phyloP scores from a whole-genome alignment of 1,140 invertebrate genomes.

The Gonatopus flavifemur region DNA sequence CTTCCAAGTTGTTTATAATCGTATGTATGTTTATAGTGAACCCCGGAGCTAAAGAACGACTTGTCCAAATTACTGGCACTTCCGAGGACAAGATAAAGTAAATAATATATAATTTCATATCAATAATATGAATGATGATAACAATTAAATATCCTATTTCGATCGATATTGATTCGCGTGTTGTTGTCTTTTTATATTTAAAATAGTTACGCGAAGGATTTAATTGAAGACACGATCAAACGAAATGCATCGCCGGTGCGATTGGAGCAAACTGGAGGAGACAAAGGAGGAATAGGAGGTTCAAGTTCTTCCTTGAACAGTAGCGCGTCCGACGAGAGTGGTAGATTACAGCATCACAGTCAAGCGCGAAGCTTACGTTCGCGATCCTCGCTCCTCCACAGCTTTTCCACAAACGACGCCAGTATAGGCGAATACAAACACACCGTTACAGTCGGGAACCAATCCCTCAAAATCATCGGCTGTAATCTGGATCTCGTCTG shows the following conservation, averaged over 20 bases:
- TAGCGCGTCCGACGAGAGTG: slow-evolving; percentile 73
- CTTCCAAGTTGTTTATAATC: too few species aligned
- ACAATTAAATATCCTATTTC: too few species aligned
- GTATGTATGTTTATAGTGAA: slow-evolving; percentile 68
- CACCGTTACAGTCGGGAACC: slow-evolving; percentile 77
- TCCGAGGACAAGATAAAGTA: slow-evolving; percentile 89
- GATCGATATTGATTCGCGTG: slow-evolving; percentile 5
- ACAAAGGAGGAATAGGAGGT: slow-evolving; percentile 65
- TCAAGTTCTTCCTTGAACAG: slow-evolving; percentile 71
- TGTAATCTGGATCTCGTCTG: slow-evolving; percentile 80
- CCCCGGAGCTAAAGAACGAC: slow-evolving; percentile 86
- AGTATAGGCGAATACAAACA: slow-evolving; percentile 84
- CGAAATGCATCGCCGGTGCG: slow-evolving; percentile 88
- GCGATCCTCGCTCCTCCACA: slow-evolving; percentile 67
- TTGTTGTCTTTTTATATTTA: slow-evolving; percentile 20
- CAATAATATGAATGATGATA: background rate
- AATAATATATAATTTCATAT: slow-evolving; percentile 42
- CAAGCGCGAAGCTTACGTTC: slow-evolving; percentile 39
- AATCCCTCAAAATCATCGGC: slow-evolving; percentile 82
- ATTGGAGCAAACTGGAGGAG: slow-evolving; percentile 62
- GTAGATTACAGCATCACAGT: slow-evolving; percentile 49
- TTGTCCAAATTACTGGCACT: slow-evolving; percentile 90
- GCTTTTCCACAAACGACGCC: slow-evolving; percentile 80
- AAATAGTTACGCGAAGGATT: slow-evolving; percentile 80
- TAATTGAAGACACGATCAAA: slow-evolving; percentile 90